Conservation (phyloP, 1,140 invertebrate species). For the Drosophila busckii region DNA sequence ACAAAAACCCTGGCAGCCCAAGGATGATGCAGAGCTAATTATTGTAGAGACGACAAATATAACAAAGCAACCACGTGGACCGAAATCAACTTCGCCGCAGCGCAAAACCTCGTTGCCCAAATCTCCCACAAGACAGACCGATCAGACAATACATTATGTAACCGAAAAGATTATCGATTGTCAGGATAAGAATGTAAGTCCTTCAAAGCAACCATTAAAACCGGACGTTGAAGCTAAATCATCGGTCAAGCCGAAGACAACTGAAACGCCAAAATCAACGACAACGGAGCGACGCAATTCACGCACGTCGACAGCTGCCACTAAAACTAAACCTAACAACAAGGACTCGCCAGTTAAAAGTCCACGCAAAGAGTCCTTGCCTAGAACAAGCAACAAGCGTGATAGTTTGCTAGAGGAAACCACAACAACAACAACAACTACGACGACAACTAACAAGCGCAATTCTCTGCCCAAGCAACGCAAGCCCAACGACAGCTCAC, state of each 20-base stretch:
- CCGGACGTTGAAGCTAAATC: neutral
- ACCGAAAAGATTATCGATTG: constrained; percentile 55
- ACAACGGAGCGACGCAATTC: constrained; percentile 46
- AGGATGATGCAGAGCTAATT: neutral
- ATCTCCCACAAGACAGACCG: no score
- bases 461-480: constrained; percentile 21
- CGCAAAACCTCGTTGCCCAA: constrained; percentile 10
- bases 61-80: constrained; percentile 5
- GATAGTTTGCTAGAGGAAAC: constrained; percentile 47
- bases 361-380: constrained; percentile 48
- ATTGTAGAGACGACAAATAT: neutral
- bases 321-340: neutral
- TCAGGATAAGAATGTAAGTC: constrained; percentile 40
- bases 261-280: constrained; percentile 22
- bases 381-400: constrained; percentile 32
- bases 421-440: constrained; percentile 27
- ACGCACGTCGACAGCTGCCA: constrained; percentile 26
- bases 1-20: neutral
- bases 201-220: neutral
- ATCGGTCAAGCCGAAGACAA: constrained; percentile 28
- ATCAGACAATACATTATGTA: constrained; percentile 30
- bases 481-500: constrained; percentile 12
- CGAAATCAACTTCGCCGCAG: constrained; percentile 30
- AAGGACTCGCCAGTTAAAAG: constrained; percentile 21
- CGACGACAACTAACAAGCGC: constrained; percentile 11